These are phyloP conservation scores for Pecten maximus DNA, from an alignment of 2,888 invertebrate genomes.

Conservation along the genomic window DNA sequence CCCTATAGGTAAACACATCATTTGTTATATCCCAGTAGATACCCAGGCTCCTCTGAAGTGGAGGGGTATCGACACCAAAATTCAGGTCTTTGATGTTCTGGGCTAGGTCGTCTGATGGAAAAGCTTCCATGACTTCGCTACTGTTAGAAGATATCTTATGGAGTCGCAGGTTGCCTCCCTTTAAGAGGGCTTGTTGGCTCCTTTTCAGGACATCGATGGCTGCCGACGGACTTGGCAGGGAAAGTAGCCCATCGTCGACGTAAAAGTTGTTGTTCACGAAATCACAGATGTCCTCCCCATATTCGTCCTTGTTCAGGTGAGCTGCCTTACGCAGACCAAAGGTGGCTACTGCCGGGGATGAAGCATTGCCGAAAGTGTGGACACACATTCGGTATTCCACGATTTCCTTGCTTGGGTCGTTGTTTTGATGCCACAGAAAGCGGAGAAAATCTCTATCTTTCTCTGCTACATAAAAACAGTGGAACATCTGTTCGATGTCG, in stretches of 20 bases:
- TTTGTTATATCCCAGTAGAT: too few relatives aligned
- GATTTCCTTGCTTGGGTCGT: conserved; percentile 42
- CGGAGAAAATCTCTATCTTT: conserved; percentile 52
- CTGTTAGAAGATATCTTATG: too few relatives aligned
- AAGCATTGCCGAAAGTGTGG: conserved; percentile 55
- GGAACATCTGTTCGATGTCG: conserved; percentile 61
- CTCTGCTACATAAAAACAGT: conserved; percentile 53
- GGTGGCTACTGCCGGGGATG: conserved; percentile 57
- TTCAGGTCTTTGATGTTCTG: too few relatives aligned
- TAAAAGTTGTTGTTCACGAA: conserved; percentile 58
- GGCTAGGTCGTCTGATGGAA: too few relatives aligned
- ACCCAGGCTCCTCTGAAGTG: too few relatives aligned
- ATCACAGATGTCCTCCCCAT: conserved; percentile 38
- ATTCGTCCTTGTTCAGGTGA: conserved; percentile 33
- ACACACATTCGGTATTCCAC: conserved; percentile 58
- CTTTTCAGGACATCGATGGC: conserved; percentile 51
- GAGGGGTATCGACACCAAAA: too few relatives aligned
- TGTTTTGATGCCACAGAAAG: conserved; percentile 59
- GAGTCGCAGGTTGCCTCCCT: too few relatives aligned
- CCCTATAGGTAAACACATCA: conserved; percentile 43
- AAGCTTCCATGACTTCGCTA: too few relatives aligned
- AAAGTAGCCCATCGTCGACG: conserved; percentile 60
- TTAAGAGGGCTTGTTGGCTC: conserved; percentile 39
- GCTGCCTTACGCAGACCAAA: conserved; percentile 55
- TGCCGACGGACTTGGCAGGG: conserved; percentile 40